These are phyloP conservation scores for Tetramorium parvispinum DNA, from an alignment of 1,140 invertebrate species.

Conservation along the genomic window DNA sequence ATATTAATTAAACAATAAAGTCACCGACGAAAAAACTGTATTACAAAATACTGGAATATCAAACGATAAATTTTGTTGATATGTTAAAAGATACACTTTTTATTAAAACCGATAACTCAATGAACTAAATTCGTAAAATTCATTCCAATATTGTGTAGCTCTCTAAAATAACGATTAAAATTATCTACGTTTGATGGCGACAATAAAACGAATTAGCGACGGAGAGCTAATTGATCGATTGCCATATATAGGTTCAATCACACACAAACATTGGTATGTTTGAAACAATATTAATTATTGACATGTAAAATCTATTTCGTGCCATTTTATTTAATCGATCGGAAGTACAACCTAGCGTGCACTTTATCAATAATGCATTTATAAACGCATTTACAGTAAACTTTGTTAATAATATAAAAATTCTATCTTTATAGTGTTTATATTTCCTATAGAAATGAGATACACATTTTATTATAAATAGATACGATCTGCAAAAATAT, in stretches of 20 bases:
- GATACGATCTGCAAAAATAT: not conserved
- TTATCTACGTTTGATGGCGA: not conserved
- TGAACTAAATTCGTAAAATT: not conserved
- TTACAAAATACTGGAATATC: not conserved
- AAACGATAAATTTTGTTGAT: not conserved
- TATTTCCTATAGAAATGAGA: not conserved
- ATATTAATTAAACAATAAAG: not conserved
- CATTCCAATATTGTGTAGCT: not conserved
- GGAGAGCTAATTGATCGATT: slow-evolving; percentile 19
- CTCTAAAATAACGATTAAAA: slow-evolving; percentile 5
- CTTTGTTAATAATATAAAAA: slow-evolving; percentile 5
- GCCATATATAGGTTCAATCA: not conserved
- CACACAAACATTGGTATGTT: not conserved
- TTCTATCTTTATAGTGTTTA: not conserved
- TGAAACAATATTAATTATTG: slow-evolving; percentile 41
- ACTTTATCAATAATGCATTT: slow-evolving; percentile 20
- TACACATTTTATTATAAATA: not conserved
- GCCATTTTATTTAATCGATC: slow-evolving; percentile 19
- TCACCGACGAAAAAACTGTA: not conserved
- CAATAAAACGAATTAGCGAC: slow-evolving; percentile 28
- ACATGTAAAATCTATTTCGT: slow-evolving; percentile 18
- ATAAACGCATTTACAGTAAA: not conserved
- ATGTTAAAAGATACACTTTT: not conserved
- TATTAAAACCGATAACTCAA: not conserved
- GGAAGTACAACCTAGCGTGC: not conserved